Evolutionary conservation across 2,113 vertebrate species (phyloP).

Genomic region (Varanus salvator): DNA sequence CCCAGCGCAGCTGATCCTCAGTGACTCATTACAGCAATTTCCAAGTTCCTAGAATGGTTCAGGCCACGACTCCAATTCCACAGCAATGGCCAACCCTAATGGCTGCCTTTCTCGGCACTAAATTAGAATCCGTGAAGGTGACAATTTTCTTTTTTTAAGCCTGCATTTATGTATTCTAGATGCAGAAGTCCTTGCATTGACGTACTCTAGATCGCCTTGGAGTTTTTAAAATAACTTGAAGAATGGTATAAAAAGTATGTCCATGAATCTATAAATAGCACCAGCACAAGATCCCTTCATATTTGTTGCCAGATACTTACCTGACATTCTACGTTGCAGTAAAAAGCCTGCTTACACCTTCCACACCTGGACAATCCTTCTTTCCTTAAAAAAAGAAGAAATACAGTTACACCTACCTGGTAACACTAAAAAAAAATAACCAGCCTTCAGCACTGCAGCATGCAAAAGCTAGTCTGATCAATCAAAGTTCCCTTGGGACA

Average conservation of each 20-base stretch:
- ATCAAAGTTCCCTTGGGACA: not conserved
- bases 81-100: not conserved
- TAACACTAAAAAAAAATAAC: conserved; percentile 38
- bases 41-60: conserved; percentile 55
- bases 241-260: not conserved
- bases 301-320: conserved; percentile 71
- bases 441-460: not conserved
- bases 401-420: conserved; percentile 31
- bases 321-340: conserved; percentile 95
- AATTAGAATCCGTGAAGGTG: not conserved
- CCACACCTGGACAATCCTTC: conserved; percentile 93
- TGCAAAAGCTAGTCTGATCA: not conserved
- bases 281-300: not conserved
- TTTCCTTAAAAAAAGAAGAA: conserved; percentile 83
- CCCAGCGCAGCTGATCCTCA: conserved; percentile 53
- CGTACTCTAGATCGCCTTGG: not conserved
- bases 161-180: not conserved
- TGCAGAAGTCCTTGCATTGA: not conserved
- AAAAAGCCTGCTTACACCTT: conserved; percentile 95
- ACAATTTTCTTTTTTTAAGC: not conserved
- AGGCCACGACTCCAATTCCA: conserved; percentile 1
- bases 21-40: conserved; percentile 42
- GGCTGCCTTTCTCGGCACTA: not conserved
- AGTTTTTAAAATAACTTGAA: not conserved
- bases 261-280: not conserved